Conservation (phyloP, 2,888 invertebrate species). For the Epirrita christyi region DNA sequence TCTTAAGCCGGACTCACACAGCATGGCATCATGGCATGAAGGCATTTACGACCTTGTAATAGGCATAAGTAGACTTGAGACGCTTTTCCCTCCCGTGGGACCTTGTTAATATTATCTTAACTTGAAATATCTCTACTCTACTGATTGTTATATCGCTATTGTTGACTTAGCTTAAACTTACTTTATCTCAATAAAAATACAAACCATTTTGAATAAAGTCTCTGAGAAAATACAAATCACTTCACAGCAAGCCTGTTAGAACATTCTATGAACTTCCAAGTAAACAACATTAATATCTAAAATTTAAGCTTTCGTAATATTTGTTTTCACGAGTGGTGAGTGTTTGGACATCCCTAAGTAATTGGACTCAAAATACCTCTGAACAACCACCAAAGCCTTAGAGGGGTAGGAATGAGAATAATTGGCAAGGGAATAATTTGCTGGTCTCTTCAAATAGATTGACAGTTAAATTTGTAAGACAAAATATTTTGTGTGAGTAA, state of each 20-base stretch:
- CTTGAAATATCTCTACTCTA: no score
- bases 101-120: no score
- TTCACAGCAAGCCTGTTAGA: not conserved
- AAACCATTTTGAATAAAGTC: no score
- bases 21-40: no score
- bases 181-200: no score
- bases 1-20: no score
- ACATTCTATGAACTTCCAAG: not conserved
- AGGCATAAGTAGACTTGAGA: no score
- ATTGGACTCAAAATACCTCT: constrained; percentile 9
- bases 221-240: not conserved
- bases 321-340: constrained; percentile 1
- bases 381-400: constrained; percentile 3
- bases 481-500: not conserved
- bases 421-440: not conserved
- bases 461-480: not conserved
- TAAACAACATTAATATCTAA: not conserved
- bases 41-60: no score
- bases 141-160: no score
- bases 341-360: constrained; percentile 5
- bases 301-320: constrained; percentile 2
- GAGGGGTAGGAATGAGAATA: constrained; percentile 1
- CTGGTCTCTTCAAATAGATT: not conserved
- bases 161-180: no score
- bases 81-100: no score